Conservation (phyloP, 2,888 invertebrate species). For the Tetropium fuscum region DNA sequence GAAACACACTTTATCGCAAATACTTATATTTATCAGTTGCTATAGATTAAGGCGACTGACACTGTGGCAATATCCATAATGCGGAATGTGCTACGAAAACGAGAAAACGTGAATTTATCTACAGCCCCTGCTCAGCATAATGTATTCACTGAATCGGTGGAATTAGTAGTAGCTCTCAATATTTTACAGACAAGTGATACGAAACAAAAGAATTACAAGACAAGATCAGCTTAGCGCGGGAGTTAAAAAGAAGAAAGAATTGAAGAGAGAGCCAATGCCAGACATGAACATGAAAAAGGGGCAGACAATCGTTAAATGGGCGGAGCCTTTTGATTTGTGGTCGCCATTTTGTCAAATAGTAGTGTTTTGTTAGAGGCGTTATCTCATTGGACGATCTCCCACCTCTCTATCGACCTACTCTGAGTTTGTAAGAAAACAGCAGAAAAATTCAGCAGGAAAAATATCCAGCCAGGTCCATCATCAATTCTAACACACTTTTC, state of each 20-base stretch:
- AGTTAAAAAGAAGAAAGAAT: conserved; percentile 60
- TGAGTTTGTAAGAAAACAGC: conserved; percentile 21
- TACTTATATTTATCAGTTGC: too few species aligned
- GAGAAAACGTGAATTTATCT: conserved; percentile 13
- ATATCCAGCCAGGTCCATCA: too few species aligned
- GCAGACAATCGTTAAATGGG: conserved; percentile 66
- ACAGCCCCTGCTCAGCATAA: conserved; percentile 14
- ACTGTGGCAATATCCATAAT: too few species aligned
- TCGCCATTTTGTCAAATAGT: conserved; percentile 69
- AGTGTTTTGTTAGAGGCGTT: conserved; percentile 67
- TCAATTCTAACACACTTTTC: too few species aligned
- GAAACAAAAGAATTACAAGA: conserved; percentile 60
- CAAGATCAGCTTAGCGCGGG: conserved; percentile 59
- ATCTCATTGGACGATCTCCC: conserved; percentile 68
- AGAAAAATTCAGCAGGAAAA: neutral
- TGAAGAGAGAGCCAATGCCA: conserved; percentile 65
- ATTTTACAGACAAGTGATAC: conserved; percentile 54
- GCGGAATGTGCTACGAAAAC: neutral
- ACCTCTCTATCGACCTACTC: conserved; percentile 50
- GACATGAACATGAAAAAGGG: conserved; percentile 65
- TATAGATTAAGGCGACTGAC: too few species aligned
- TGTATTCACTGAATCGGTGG: conserved; percentile 42
- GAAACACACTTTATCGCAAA: too few species aligned
- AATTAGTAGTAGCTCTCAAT: conserved; percentile 52
- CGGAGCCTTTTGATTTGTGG: conserved; percentile 67